These are phyloP conservation scores for Eilema depressum DNA, from an alignment of 2,888 invertebrate species.

Conservation along the genomic window DNA sequence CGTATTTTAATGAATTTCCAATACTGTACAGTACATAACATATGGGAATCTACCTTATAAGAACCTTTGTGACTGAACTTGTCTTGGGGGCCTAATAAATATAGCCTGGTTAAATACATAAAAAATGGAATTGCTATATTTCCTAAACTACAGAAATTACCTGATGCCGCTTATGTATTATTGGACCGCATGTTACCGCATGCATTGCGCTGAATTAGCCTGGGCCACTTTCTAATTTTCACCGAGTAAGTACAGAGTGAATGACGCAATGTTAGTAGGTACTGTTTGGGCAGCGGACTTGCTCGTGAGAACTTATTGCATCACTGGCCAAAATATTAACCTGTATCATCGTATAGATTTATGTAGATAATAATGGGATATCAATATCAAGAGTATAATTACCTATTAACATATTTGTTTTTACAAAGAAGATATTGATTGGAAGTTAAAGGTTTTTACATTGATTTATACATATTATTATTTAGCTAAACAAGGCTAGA, in stretches of 20 bases:
- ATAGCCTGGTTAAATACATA: too few species aligned
- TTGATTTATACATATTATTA: not conserved
- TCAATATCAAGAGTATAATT: not conserved
- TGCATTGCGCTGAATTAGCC: conserved; percentile 59
- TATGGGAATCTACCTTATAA: too few species aligned
- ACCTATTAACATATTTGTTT: not conserved
- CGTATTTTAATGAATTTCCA: too few species aligned
- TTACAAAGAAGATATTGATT: not conserved
- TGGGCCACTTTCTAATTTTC: conserved; percentile 77
- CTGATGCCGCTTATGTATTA: conserved; percentile 28
- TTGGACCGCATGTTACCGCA: conserved; percentile 54
- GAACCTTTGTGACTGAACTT: too few species aligned
- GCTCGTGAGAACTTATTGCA: conserved; percentile 61
- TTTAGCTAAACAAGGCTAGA: not conserved
- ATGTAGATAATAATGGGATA: not conserved
- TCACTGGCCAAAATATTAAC: conserved; percentile 47
- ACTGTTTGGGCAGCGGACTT: conserved; percentile 60
- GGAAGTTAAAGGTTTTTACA: not conserved
- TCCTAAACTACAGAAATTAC: not conserved
- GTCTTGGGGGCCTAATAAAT: too few species aligned
- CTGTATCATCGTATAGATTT: conserved; percentile 7
- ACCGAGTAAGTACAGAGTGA: conserved; percentile 60
- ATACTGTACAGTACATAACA: too few species aligned
- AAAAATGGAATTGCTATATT: not conserved
- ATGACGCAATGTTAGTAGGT: conserved; percentile 68